Base-by-base conservation (phyloP, 2,113 vertebrate genomes). In the Heterotilapia buettikoferi region DNA sequence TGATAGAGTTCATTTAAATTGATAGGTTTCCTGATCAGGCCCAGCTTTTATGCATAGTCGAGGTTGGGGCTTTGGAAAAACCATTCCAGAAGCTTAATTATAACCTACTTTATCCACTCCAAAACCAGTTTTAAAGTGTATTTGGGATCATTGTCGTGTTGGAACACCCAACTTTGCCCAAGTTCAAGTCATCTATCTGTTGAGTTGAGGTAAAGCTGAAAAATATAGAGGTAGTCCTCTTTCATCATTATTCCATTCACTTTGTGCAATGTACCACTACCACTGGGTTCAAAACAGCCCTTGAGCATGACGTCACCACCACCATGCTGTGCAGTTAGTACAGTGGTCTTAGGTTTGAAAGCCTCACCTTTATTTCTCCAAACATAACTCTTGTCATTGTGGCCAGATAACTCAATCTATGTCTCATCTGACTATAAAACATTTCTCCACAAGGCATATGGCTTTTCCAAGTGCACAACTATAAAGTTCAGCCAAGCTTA, bases 51-150 rank as follows among this genome's bases (percentile, higher is more conserved):
- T 26, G 66, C 13, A 71, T 43, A 43, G 38, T 16, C 3, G 2
- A 26, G 1, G 38, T 43, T 26, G 38, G 21, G 38, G 3, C 1
- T 1, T 26, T 71, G n/a, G 2, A 0, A 24, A 71, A 24, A 43
- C n/a, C 7, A 0, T 71, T 71, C 66, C n/a, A 71, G n/a, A 71
- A 71, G 38, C 13, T 0, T 16, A 73, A 73, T 0, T 24, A 26
- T 73, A 73, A 24, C 38, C 21, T 45, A 26, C 8, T 73, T 45
- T 73, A 73, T 73, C 13, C 38, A 45, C 13, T 73, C 21, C 21
- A 45, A 73, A 73, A 73, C 13, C n/a, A 16, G 38, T 45, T 45
- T 43, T 3, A 26, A 73, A 45, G 66, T 45, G 21, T 73, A 16
- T 43, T 68, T 43, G 66, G 38, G 38, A 24, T 71, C 21, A 26